phyloP scores from a whole-genome alignment of 2,888 invertebrate species.

The Catocala nupta region DNA sequence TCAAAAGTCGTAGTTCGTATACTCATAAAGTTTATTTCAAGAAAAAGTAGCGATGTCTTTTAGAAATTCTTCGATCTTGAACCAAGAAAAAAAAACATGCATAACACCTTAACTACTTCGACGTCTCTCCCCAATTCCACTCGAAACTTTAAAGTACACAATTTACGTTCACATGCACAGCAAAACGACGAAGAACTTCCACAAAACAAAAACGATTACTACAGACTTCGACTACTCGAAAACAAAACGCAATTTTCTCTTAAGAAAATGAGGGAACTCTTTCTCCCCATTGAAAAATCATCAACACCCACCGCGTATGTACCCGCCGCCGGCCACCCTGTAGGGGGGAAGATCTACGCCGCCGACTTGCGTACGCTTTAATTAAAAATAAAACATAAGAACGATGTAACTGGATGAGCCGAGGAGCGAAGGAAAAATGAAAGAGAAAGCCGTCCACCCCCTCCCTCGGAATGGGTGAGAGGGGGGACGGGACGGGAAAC shows the following conservation, averaged over 20 bases:
- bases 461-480: slow-evolving; percentile 61
- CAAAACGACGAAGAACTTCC: slow-evolving; percentile 73
- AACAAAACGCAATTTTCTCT: slow-evolving; percentile 88
- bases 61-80: slow-evolving; percentile 31
- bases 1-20: too few species aligned
- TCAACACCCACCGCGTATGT: slow-evolving; percentile 87
- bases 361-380: slow-evolving; percentile 88
- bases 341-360: slow-evolving; percentile 83
- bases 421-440: slow-evolving; percentile 88
- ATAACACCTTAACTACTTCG: slow-evolving; percentile 71
- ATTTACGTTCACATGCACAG: slow-evolving; percentile 83
- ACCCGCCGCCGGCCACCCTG: slow-evolving; percentile 67
- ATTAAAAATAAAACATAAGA: slow-evolving; percentile 88
- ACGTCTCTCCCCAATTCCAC: slow-evolving; percentile 72
- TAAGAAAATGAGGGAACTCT: slow-evolving; percentile 88
- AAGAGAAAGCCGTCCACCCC: slow-evolving; percentile 86
- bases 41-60: background rate
- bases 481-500: slow-evolving; percentile 67
- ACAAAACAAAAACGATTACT: slow-evolving; percentile 87
- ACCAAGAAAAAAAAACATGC: slow-evolving; percentile 52
- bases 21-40: slow-evolving; percentile 20
- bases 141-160: slow-evolving; percentile 82
- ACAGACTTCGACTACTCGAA: slow-evolving; percentile 87
- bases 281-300: slow-evolving; percentile 88
- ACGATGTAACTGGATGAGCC: slow-evolving; percentile 88